Evolutionary conservation across 1,140 invertebrate species (phyloP).

Genomic region (Augochlora pura): DNA sequence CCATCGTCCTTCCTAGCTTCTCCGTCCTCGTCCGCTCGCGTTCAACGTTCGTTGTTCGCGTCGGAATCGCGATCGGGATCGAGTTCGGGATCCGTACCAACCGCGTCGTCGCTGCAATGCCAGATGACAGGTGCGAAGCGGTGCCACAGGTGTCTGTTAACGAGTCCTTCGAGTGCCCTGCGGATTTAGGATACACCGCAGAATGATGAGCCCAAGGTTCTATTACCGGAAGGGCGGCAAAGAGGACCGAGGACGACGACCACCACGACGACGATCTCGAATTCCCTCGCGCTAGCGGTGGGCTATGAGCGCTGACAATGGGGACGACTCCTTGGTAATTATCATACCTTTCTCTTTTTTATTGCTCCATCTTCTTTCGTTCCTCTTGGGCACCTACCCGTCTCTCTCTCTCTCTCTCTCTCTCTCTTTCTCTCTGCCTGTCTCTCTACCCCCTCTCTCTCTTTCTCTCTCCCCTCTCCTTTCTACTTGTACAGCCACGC

Average conservation of each 20-base stretch:
- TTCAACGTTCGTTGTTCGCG: not conserved
- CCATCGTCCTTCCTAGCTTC: conserved; percentile 7
- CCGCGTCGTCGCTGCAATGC: conserved; percentile 55
- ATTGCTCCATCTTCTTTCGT: conserved; percentile 27
- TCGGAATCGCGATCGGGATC: not conserved
- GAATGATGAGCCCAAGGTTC: conserved; percentile 59
- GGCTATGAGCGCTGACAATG: conserved; percentile 81
- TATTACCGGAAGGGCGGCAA: conserved; percentile 68
- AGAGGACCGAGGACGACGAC: conserved; percentile 67
- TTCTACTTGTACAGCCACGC: too few species aligned
- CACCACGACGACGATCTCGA: conserved; percentile 63
- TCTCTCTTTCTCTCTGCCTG: too few species aligned
- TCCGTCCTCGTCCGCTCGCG: conserved; percentile 4
- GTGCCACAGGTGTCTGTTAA: conserved; percentile 22
- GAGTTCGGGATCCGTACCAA: not conserved
- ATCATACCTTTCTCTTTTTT: conserved; percentile 65
- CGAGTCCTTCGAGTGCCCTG: conserved; percentile 40
- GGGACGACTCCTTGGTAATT: conserved; percentile 80
- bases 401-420: conserved; percentile 23
- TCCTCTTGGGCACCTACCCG: not conserved
- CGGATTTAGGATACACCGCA: conserved; percentile 42
- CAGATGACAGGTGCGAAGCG: conserved; percentile 65
- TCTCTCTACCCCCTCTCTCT: too few species aligned
- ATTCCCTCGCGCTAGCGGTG: conserved; percentile 69
- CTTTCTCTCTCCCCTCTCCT: too few species aligned